Base-by-base conservation (phyloP, 2,888 invertebrate species). In the Eudasyphora cyanicolor region DNA sequence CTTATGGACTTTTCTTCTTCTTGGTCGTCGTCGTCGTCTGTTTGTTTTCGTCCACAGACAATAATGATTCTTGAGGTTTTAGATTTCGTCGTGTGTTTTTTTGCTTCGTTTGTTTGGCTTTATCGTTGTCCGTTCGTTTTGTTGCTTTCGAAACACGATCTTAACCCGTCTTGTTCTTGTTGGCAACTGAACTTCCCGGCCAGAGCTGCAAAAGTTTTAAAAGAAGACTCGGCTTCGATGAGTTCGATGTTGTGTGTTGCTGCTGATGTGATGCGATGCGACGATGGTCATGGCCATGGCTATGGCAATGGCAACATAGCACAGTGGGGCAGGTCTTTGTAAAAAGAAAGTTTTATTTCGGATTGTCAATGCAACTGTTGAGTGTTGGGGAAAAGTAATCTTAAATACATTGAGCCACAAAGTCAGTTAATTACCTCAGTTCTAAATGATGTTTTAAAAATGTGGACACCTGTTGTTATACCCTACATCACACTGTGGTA, bases 141-240 rank as follows among this genome's bases (percentile, higher is more conserved):
- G 54, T 51, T 57, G 21, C 24, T 17, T 57, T 73, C 69, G 51
- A 70, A 67, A 70, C 67, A 80, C 76, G 86, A 85, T 82, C 86
- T 84, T 69, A 84, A 85, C 80, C 76, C 85, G 82, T 60, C 85
- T 64, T 76, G 76, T 86, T 85, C 85, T 86, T 83, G 79, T 75
- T 75, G 45, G 76, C 83, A 80, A 86, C 86, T 86, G 86, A 67
- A 82, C 80, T 76, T 76, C 57, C 32, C 64, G 51, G 69, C 76
- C 62, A 57, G 78, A 82, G 67, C 51, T 82, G 86, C 79, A 84
- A 76, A 80, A 80, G 83, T 82, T 85, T 82, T 85, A 75, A 45
- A 83, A 76, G 74, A 82, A 79, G 79, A 76, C 45, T 77, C 67
- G 6, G 19, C 32, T 35, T 67, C 14, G 49, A 21, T 8, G n/a